Conservation (phyloP, 1,140 invertebrate genomes). For the Polyergus mexicanus region DNA sequence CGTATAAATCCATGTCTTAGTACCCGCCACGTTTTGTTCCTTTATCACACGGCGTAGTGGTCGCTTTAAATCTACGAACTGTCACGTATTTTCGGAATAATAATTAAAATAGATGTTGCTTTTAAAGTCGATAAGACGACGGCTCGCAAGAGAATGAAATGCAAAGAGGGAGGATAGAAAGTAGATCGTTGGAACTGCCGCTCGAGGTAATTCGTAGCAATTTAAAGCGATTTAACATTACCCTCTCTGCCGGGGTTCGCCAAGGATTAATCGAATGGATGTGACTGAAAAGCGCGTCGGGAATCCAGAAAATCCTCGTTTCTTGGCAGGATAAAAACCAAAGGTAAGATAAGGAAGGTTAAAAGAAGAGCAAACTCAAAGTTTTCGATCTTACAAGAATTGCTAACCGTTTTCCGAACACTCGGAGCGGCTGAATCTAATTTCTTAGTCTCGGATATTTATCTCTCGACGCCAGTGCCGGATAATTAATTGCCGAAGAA, state of each 20-base stretch:
- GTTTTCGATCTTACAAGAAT: conserved; percentile 49
- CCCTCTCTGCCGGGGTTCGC: neutral
- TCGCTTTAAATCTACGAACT: conserved; percentile 47
- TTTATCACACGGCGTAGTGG: neutral
- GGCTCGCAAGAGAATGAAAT: conserved; percentile 38
- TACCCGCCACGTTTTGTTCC: conserved; percentile 41
- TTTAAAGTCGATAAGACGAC: conserved; percentile 59
- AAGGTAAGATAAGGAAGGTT: neutral
- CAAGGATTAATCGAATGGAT: conserved; percentile 68
- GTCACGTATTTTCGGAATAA: conserved; percentile 57
- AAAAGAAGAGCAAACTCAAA: neutral
- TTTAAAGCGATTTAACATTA: conserved; percentile 70
- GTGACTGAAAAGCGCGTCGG: conserved; percentile 67
- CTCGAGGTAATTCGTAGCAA: conserved; percentile 69
- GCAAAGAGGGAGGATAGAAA: neutral
- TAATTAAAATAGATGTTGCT: conserved; percentile 68
- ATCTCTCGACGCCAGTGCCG: neutral
- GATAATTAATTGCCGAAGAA: conserved; percentile 49
- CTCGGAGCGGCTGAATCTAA: conserved; percentile 22
- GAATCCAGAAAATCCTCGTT: conserved; percentile 56
- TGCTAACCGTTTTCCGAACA: conserved; percentile 27
- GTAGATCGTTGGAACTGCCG: conserved; percentile 39
- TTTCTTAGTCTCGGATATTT: conserved; percentile 49
- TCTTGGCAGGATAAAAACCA: conserved; percentile 36
- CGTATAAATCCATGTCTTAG: conserved; percentile 1